phyloP scores from a whole-genome alignment of 1,140 invertebrate genomes.

The Spodoptera frugiperda region DNA sequence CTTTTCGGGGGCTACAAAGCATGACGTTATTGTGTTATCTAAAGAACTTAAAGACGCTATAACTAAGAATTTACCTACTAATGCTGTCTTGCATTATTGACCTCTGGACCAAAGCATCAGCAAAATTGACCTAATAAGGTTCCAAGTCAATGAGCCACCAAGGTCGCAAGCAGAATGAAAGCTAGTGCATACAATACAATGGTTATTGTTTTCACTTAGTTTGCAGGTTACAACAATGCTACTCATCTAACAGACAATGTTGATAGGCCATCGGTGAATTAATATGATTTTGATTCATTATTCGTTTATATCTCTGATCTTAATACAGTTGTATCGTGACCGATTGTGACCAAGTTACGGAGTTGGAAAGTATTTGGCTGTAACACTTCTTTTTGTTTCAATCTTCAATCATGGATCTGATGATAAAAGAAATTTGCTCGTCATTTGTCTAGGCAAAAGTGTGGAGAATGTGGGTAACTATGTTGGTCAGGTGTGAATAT shows the following conservation, averaged over 20 bases:
- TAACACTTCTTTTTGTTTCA: not conserved
- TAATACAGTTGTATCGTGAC: conserved; percentile 28
- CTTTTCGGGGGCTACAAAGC: no score
- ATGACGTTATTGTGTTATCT: no score
- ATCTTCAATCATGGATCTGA: conserved; percentile 10
- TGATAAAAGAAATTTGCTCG: not conserved
- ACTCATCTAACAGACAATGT: conserved; percentile 54
- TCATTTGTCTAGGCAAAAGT: not conserved
- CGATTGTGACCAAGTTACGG: conserved; percentile 27
- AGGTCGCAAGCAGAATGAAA: conserved; percentile 67
- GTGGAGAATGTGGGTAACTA: not conserved
- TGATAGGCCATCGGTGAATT: conserved; percentile 52
- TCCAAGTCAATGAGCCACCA: conserved; percentile 58
- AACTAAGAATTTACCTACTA: no score
- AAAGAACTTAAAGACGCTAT: no score
- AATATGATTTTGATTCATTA: conserved; percentile 47
- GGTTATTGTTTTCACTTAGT: conserved; percentile 71
- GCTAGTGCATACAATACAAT: conserved; percentile 64
- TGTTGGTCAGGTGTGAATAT: not conserved
- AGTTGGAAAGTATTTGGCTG: conserved; percentile 15
- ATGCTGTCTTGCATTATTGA: no score
- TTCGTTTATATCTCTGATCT: conserved; percentile 10
- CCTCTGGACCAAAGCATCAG: no score
- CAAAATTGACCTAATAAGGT: conserved; percentile 71
- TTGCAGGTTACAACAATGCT: conserved; percentile 59